Conservation (phyloP, 2,888 invertebrate species). For the Rotaria socialis region DNA sequence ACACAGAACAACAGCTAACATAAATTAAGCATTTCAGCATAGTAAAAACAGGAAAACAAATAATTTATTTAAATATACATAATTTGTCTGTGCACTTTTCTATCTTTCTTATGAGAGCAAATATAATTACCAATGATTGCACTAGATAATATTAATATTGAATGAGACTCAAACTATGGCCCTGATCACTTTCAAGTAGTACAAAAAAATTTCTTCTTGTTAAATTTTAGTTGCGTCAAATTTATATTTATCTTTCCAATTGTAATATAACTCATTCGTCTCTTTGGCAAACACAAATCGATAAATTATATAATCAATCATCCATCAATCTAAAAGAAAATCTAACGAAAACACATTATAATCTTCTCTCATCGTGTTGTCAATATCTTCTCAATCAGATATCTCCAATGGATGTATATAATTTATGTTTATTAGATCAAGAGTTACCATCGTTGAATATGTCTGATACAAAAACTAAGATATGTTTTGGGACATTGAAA, state of each 20-base stretch:
- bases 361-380: neutral
- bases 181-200: too few species aligned
- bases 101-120: too few species aligned
- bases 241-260: neutral
- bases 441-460: neutral
- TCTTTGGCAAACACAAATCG: neutral
- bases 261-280: neutral
- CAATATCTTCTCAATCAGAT: neutral
- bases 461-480: neutral
- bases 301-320: neutral
- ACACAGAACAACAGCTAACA: neutral
- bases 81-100: too few species aligned
- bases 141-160: too few species aligned
- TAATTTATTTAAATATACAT: too few species aligned
- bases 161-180: neutral
- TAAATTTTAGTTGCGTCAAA: neutral
- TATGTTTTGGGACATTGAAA: neutral
- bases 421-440: neutral
- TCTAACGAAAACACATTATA: neutral
- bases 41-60: too few species aligned
- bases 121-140: too few species aligned
- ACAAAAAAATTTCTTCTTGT: neutral
- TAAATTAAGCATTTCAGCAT: too few species aligned
- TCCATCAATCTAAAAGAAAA: neutral
- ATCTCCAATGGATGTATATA: neutral